These are phyloP conservation scores for Escarpia spicata DNA, from an alignment of 2,888 invertebrate genomes.

Conservation along the genomic window DNA sequence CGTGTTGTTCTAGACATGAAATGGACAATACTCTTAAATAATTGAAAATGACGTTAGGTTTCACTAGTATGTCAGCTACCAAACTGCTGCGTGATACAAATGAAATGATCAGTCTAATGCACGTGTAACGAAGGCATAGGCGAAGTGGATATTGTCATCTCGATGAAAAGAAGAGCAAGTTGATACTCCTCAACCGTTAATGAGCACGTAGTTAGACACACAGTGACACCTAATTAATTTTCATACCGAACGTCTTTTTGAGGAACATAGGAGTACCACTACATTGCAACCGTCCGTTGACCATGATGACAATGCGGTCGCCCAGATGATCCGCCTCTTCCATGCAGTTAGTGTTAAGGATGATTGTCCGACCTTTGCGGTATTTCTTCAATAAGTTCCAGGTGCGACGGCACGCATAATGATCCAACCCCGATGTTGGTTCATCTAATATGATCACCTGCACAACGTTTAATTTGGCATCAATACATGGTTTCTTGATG, in stretches of 20 bases:
- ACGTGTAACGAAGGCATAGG: too few relatives aligned
- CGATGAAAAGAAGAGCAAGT: background rate
- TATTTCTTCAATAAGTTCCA: background rate
- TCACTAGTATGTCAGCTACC: too few relatives aligned
- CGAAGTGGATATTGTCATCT: background rate
- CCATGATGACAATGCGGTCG: background rate
- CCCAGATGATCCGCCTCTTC: background rate
- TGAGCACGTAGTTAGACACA: background rate
- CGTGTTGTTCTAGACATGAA: too few relatives aligned
- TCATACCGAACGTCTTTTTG: background rate
- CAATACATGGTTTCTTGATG: background rate
- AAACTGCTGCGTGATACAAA: too few relatives aligned
- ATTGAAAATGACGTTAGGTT: too few relatives aligned
- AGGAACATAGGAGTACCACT: background rate
- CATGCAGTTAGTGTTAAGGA: background rate
- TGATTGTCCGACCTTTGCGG: constrained; percentile 10
- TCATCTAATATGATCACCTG: background rate
- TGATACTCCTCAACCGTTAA: background rate
- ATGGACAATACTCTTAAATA: too few relatives aligned
- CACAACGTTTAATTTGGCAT: background rate
- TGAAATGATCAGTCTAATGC: too few relatives aligned
- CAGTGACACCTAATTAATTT: background rate
- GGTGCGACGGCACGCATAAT: background rate
- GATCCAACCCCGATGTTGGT: background rate
- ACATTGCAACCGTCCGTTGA: background rate